phyloP scores from a whole-genome alignment of 2,113 vertebrate species.

The Periophthalmodon schlosseri region DNA sequence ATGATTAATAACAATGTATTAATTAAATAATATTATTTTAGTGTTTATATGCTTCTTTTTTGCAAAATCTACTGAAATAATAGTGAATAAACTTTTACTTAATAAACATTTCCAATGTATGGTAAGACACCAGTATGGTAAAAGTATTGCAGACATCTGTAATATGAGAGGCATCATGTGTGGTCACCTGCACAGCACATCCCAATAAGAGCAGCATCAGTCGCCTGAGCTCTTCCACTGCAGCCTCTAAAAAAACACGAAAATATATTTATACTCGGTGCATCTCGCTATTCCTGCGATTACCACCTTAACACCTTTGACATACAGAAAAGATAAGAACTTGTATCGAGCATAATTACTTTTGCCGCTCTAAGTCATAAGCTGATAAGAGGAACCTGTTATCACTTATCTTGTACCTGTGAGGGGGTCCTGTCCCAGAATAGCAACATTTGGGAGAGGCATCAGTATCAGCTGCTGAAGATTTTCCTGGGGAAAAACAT shows the following conservation, averaged over 20 bases:
- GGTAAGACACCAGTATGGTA: neutral
- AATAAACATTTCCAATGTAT: neutral
- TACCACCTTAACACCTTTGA: slow-evolving; percentile 58
- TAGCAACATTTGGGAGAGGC: slow-evolving; percentile 83
- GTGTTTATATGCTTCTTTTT: too few species aligned
- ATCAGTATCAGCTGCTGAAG: slow-evolving; percentile 86
- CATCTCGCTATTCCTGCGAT: slow-evolving; percentile 43
- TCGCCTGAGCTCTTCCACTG: slow-evolving; percentile 81
- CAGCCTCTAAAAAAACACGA: slow-evolving; percentile 78
- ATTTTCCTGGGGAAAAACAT: slow-evolving; percentile 77
- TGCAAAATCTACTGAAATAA: neutral
- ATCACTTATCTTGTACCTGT: slow-evolving; percentile 79
- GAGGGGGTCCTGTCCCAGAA: slow-evolving; percentile 83
- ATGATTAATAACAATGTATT: neutral
- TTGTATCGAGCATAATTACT: slow-evolving; percentile 53
- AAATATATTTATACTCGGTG: slow-evolving; percentile 45
- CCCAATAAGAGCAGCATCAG: slow-evolving; percentile 84
- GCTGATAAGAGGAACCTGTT: slow-evolving; percentile 43
- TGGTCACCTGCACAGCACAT: slow-evolving; percentile 86
- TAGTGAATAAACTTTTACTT: neutral
- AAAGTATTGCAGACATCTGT: neutral
- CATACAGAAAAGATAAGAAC: slow-evolving; percentile 53
- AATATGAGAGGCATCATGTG: slow-evolving; percentile 16
- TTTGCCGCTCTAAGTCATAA: slow-evolving; percentile 31
- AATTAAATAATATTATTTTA: neutral